Base-by-base conservation (phyloP, 2,888 invertebrate species). In the Amphipyra berbera region DNA sequence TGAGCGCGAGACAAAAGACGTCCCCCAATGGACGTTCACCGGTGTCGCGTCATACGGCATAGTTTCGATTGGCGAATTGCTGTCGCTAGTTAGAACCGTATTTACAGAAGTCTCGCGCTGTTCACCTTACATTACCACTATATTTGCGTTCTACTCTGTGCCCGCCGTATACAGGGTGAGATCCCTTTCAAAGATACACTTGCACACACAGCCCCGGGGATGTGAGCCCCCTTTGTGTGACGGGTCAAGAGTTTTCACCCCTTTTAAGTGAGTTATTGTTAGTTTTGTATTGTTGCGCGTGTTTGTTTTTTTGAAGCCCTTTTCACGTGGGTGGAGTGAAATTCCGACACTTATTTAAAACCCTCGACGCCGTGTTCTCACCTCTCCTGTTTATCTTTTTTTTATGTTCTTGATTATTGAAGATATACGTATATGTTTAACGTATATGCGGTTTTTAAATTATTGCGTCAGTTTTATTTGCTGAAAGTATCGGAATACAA, bases 201-300 rank as follows among this genome's bases (percentile, higher is more conserved):
- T 56, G 63, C 61, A 66, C 56, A 61, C 61, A 67, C 59, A 62
- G 50, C 64, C 57, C 61, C 47, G 46, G 57, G 68, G 53, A 68
- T 47, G 53, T 48, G 46, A 57, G 64, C 38, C 52, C 58, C 74
- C 76, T 76, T 82, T 82, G 74, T 82, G 73, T 69, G 49, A 52
- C 59, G 61, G 82, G 82, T 82, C 80, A 82, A 82, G 79, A 76
- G 79, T 79, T 81, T 78, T 81, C 76, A 71, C 82, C 73, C 79
- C 76, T 68, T 82, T 69, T 78, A 83, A 78, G 73, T 78, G 73
- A 77, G 73, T 81, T 81, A 82, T 81, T 82, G 78, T 81, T 75
- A 63, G 68, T 72, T 64, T 59, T 68, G 55, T 68, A 59, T 53
- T 59, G 69, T 70, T 40, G 72, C 55, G 42, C 46, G 54, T 59